Conservation (phyloP, 1,140 invertebrate species). For the Cyphomyrmex costatus region DNA sequence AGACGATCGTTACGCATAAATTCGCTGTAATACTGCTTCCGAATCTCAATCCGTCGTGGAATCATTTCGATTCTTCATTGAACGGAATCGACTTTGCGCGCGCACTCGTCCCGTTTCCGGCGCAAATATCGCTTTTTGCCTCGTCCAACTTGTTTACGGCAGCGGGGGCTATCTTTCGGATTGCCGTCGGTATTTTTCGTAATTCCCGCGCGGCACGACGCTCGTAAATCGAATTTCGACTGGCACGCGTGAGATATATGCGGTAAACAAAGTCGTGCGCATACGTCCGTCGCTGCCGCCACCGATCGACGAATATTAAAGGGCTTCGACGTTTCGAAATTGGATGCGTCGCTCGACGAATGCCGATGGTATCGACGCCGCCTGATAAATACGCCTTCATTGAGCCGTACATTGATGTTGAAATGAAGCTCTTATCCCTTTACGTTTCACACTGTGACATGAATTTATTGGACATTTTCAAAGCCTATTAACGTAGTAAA, state of each 20-base stretch:
- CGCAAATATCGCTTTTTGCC: conserved; percentile 56
- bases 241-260: conserved; percentile 58
- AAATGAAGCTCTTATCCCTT: conserved; percentile 8
- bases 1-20: conserved; percentile 20
- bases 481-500: not conserved
- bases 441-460: not conserved
- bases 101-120: not conserved
- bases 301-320: conserved; percentile 45
- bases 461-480: conserved; percentile 30
- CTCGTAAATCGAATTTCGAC: conserved; percentile 62
- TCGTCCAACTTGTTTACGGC: conserved; percentile 48
- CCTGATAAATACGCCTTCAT: conserved; percentile 55
- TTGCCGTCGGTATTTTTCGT: conserved; percentile 61
- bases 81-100: conserved; percentile 30
- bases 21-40: not conserved
- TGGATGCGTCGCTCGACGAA: conserved; percentile 40
- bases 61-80: conserved; percentile 30
- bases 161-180: conserved; percentile 48
- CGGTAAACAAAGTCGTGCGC: conserved; percentile 57
- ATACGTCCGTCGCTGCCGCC: conserved; percentile 4
- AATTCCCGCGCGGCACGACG: conserved; percentile 47
- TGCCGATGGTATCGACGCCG: conserved; percentile 42
- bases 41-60: conserved; percentile 38
- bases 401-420: conserved; percentile 7
- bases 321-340: conserved; percentile 38